Conservation (phyloP, 2,113 vertebrate species). For the Podocnemis expansa region DNA sequence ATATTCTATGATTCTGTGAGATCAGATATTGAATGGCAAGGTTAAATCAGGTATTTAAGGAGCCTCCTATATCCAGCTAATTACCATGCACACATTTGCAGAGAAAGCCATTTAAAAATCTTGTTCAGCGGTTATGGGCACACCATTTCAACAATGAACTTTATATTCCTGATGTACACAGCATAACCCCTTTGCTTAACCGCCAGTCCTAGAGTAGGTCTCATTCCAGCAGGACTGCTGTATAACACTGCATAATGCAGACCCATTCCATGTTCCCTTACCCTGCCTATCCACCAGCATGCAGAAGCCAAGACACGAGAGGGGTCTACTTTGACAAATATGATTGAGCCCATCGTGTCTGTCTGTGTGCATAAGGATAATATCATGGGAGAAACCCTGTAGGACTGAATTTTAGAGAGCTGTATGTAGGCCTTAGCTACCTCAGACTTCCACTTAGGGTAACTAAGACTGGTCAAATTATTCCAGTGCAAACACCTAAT, state of each 20-base stretch:
- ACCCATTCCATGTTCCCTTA: background rate
- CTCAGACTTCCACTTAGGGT: background rate
- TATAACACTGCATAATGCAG: background rate
- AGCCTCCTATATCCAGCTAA: background rate
- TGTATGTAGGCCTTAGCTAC: background rate
- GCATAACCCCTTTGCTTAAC: background rate
- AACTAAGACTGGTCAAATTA: background rate
- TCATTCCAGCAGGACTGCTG: rapidly evolving
- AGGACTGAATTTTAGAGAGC: background rate
- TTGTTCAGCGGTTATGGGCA: background rate
- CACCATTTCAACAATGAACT: background rate
- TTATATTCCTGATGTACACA: background rate
- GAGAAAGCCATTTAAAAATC: background rate
- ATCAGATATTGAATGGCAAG: background rate
- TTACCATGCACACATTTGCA: background rate
- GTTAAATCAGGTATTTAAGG: background rate
- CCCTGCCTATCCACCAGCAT: background rate
- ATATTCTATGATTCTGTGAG: too few relatives aligned
- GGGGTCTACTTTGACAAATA: background rate
- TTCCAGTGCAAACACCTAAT: background rate
- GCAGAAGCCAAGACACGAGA: background rate
- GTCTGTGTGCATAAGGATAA: background rate
- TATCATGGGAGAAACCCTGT: background rate
- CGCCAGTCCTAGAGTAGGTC: background rate
- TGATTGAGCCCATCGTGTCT: background rate